phyloP scores from a whole-genome alignment of 30 jellyfish, hydroid and myxozoan species.

The Euphysa ruthae region DNA sequence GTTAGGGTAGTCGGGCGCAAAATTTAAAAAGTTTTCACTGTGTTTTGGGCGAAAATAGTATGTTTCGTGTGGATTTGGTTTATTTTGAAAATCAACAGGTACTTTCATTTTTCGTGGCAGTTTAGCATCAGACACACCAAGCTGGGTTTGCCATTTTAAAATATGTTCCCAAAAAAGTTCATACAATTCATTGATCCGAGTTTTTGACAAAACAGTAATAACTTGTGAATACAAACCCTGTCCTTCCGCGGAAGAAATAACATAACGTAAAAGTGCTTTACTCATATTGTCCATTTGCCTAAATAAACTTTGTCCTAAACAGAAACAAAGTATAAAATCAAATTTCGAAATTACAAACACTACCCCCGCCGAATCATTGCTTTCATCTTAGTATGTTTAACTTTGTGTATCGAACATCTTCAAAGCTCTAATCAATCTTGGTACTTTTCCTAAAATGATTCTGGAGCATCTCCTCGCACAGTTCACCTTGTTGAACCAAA shows the following conservation, averaged over 20 bases:
- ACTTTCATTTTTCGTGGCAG: too few species aligned
- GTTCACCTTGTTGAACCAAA: not conserved
- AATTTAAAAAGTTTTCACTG: too few species aligned
- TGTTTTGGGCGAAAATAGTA: constrained; percentile 43
- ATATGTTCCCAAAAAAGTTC: too few species aligned
- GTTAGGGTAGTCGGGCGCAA: too few species aligned
- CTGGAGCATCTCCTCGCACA: too few species aligned
- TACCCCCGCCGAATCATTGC: not conserved
- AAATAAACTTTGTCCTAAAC: constrained; percentile 4
- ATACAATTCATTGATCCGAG: constrained; percentile 2
- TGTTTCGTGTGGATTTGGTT: constrained; percentile 24
- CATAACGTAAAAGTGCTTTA: constrained; percentile 18
- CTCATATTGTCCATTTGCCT: not conserved
- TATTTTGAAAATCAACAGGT: constrained; percentile 3
- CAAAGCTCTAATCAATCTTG: constrained; percentile 6
- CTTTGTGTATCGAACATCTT: constrained; percentile 26
- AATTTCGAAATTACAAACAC: too few species aligned
- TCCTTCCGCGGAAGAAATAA: constrained; percentile 35
- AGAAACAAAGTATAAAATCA: too few species aligned
- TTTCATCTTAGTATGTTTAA: constrained; percentile 17
- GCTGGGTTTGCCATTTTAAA: constrained; percentile 29
- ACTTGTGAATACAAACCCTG: constrained; percentile 18
- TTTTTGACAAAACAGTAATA: not conserved
- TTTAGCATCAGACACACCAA: too few species aligned
- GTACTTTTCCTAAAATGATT: not conserved